Conservation (phyloP, 2,113 vertebrate species). For the Ailuropoda melanoleuca region DNA sequence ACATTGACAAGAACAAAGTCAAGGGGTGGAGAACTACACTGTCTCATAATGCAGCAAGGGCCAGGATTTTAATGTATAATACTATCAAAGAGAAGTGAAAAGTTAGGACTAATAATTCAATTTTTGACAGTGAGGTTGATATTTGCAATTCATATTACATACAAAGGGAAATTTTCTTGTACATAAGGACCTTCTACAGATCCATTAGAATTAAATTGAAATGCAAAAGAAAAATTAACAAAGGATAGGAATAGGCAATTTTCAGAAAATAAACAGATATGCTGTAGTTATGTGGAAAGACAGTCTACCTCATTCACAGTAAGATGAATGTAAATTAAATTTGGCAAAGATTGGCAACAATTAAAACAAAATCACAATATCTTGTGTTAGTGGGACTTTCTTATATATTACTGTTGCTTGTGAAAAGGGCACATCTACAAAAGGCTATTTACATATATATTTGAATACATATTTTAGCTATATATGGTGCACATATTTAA, state of each 20-base stretch:
- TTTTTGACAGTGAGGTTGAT: not conserved
- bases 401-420: not conserved
- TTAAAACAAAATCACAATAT: not conserved
- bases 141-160: not conserved
- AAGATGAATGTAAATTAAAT: not conserved
- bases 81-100: not conserved
- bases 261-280: not conserved
- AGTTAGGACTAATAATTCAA: not conserved
- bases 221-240: not conserved
- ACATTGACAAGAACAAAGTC: not conserved
- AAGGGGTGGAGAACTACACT: not conserved
- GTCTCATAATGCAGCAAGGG: not conserved
- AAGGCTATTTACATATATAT: not conserved
- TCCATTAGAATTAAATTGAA: not conserved
- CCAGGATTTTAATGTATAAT: not conserved
- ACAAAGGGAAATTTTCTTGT: not conserved
- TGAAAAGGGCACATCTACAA: not conserved
- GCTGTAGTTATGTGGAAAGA: not conserved
- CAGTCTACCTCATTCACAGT: not conserved
- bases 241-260: not conserved
- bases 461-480: not conserved
- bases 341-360: not conserved
- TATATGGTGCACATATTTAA: not conserved
- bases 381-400: not conserved
- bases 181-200: not conserved